Evolutionary conservation across 2,113 vertebrate species (phyloP), one percentile per base, ranked within the genome.

Genomic region (Suricata suricatta): DNA sequence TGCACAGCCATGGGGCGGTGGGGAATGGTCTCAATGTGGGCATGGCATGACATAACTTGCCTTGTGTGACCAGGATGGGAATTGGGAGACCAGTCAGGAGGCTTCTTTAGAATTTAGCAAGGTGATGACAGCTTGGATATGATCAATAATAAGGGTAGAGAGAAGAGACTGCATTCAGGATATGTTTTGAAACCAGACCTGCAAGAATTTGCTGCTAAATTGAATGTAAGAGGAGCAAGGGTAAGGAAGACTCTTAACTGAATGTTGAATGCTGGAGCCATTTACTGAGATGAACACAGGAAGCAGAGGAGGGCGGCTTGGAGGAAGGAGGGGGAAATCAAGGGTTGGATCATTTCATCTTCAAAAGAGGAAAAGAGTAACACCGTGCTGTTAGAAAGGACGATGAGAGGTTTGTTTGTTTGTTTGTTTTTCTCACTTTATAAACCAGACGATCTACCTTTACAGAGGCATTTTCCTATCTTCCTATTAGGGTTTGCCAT

Each of bases 321-420:
- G 33, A 81, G 47, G 23, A 13, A 79, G 10, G 25, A 68, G 44
- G 29, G 19, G 2, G 71, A 77, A 77, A 68, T 50, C n/a, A 82
- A 72, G 63, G 69, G 15, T 74, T 85, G 47, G 19, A 29, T 85
- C 27, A 54, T 83, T 72, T 93, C 23, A 54, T 35, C 41, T 79
- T 74, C 7, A 57, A 79, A 90, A 96, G 52, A 93, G 60, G 47
- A 81, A 69, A 96, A 88, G 7, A 35, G 15, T n/a, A 77, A 81
- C 11, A 60, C 72, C 44, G 23, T 69, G 10, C 13, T 69, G 7
- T 63, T 60, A 50, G 68, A 83, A 77, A 80, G 29, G 15, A 57
- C 33, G 21, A 54, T n/a, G 41, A 92, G 29, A 41, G 3, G 13
- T 35, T 52, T 17, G 14, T 54, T 54, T 54, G 52, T 54, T 79